Percentiles rank a stretch among this genome's conserved stretches.
phyloP scores from a whole-genome alignment of 2,113 vertebrate genomes.

The Siphamia tubifer region DNA sequence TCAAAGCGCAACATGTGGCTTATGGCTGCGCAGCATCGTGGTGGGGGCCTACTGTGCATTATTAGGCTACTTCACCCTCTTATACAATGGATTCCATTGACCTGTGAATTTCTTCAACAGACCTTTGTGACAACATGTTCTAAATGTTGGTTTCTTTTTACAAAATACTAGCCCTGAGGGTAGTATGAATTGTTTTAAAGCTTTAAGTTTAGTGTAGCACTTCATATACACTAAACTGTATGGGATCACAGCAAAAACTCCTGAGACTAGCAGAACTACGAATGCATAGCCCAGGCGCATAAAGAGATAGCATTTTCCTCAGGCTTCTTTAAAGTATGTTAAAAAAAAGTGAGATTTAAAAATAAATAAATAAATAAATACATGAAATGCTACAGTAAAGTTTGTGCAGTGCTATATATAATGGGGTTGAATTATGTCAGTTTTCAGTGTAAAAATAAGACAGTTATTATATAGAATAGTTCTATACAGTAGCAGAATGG shows the following conservation, averaged over 20 bases:
- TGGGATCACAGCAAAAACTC: not conserved
- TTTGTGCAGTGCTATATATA: no score
- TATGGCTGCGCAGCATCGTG: not conserved
- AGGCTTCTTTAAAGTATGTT: no score
- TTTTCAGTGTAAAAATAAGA: no score
- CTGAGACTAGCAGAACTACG: not conserved
- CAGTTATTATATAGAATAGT: no score
- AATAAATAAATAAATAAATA: no score
- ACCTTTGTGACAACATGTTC: not conserved
- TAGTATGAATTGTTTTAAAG: not conserved
- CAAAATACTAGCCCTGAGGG: not conserved
- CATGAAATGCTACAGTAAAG: no score
- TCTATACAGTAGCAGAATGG: no score
- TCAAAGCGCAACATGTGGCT: constrained; percentile 2
- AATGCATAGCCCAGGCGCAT: not conserved
- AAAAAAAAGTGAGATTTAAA: no score
- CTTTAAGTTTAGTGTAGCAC: not conserved
- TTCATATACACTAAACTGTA: not conserved
- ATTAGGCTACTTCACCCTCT: not conserved
- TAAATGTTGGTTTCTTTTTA: no score
- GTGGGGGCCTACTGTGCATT: not conserved
- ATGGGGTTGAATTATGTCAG: no score
- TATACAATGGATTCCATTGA: no score
- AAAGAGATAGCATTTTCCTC: not conserved
- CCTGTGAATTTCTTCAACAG: not conserved